These are phyloP conservation scores for Neuroscelio doddi DNA, from an alignment of 2,888 invertebrate genomes.

Conservation along the genomic window DNA sequence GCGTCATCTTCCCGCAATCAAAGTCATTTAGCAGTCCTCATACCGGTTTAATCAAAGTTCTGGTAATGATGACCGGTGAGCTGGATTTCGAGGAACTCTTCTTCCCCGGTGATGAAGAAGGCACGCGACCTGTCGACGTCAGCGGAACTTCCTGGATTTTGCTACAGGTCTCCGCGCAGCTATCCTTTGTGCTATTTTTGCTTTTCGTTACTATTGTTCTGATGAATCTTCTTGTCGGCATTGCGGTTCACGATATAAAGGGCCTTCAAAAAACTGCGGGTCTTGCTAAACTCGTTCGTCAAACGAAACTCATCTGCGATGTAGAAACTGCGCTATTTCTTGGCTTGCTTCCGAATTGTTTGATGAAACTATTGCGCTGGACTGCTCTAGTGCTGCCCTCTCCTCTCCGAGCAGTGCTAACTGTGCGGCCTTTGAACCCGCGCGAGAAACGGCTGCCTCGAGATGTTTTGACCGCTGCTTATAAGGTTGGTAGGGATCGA, in stretches of 20 bases:
- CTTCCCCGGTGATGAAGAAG: conserved; percentile 77
- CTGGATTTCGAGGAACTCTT: conserved; percentile 84
- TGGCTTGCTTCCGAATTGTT: conserved; percentile 83
- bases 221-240: conserved; percentile 90
- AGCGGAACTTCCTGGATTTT: conserved; percentile 73
- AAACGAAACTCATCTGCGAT: conserved; percentile 90
- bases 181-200: conserved; percentile 85
- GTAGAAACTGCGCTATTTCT: conserved; percentile 88
- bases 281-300: conserved; percentile 85
- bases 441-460: conserved; percentile 86
- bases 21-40: conserved; percentile 88
- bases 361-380: conserved; percentile 83
- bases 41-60: conserved; percentile 86
- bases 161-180: conserved; percentile 86
- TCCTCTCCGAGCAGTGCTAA: conserved; percentile 86
- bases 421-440: conserved; percentile 88
- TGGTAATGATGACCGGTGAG: conserved; percentile 93
- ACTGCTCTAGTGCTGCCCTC: conserved; percentile 87
- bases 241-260: conserved; percentile 91
- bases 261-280: conserved; percentile 90
- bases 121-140: conserved; percentile 74
- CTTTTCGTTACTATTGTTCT: conserved; percentile 89
- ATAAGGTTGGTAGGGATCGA: conserved; percentile 85
- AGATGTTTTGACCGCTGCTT: conserved; percentile 85
- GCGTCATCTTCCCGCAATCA: conserved; percentile 88